Evolutionary conservation across 2,888 invertebrate genomes (phyloP), one percentile per base, ranked within the genome.

Genomic region (Selenia dentaria): DNA sequence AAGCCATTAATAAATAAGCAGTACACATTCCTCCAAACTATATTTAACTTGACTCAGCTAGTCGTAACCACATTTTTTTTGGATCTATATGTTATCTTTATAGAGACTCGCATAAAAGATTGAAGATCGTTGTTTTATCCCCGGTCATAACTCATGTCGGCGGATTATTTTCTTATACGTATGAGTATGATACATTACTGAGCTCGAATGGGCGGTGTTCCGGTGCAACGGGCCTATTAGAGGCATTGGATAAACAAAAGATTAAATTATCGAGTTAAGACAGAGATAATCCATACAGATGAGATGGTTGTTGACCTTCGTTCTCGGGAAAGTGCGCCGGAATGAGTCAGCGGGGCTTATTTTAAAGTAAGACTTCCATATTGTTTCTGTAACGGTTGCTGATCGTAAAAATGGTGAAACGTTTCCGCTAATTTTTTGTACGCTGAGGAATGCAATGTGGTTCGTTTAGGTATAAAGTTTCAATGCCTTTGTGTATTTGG

Each of bases 261-360:
- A 87, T 88, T 86, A 88, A 86, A 84, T 86, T 83, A 85, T 83
- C 83, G 82, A 78, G 77, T 79, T 81, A 83, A 85, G 83, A 83
- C 80, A 59, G 81, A 79, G 84, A 83, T 87, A 84, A 87, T 86
- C 87, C 86, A 74, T 75, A 78, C 83, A 85, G 83, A 83, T 83
- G 84, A 83, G 83, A 64, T 83, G 86, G 86, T 83, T 84, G 83
- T 84, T 84, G 81, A 85, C 87, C 85, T 86, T 79, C 76, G 77
- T 72, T 75, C 75, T 72, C 52, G 57, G 56, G 63, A 66, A 67
- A 70, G 64, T 63, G 62, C 59, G 51, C 49, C 47, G 53, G 40
- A 13, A 60, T 76, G 75, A 76, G 63, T 76, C 77, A 74, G 54
- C 53, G 51, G 32, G 35, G 55, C 41, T 57, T 66, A 67, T 69